These are phyloP conservation scores for Anoplopoma fimbria DNA, from an alignment of 2,113 vertebrate genomes.

Conservation along the genomic window DNA sequence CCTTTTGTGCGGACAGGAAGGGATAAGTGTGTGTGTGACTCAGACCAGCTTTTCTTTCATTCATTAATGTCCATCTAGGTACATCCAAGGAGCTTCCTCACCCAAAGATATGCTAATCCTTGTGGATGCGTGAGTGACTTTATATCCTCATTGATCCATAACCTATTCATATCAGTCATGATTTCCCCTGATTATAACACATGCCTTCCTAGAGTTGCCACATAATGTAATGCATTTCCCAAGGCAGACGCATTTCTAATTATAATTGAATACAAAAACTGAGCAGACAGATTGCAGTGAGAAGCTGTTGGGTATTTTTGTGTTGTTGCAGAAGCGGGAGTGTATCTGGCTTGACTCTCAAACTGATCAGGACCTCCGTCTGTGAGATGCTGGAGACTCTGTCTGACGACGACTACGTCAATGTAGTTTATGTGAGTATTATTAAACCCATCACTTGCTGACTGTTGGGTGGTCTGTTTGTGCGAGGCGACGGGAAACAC, in stretches of 20 bases:
- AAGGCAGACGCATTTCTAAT: conserved; percentile 40
- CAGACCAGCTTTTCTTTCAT: conserved; percentile 30
- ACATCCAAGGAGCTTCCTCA: conserved; percentile 98
- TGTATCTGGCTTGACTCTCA: conserved; percentile 95
- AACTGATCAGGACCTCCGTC: conserved; percentile 96
- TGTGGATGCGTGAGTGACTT: conserved; percentile 94
- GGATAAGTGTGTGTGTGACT: conserved; percentile 23
- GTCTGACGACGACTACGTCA: conserved; percentile 98
- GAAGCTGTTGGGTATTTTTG: conserved; percentile 18
- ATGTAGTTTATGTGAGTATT: conserved; percentile 97
- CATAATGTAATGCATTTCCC: conserved; percentile 54
- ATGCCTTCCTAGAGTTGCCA: conserved; percentile 23
- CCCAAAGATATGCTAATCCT: conserved; percentile 99
- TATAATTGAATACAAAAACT: conserved; percentile 24
- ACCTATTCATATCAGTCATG: conserved; percentile 37
- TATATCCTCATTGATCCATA: conserved; percentile 58
- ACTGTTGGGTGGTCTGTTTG: conserved; percentile 12
- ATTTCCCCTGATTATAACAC: conserved; percentile 54
- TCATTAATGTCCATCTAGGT: conserved; percentile 83
- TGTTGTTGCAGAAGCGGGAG: conserved; percentile 90
- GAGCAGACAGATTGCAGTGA: conserved; percentile 36
- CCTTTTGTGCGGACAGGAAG: conserved; percentile 73
- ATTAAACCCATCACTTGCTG: conserved; percentile 7
- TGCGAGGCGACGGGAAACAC: neutral
- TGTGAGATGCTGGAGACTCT: conserved; percentile 98